Evolutionary conservation across 1,140 invertebrate genomes (phyloP).

Genomic region (Eubasilissa regina): DNA sequence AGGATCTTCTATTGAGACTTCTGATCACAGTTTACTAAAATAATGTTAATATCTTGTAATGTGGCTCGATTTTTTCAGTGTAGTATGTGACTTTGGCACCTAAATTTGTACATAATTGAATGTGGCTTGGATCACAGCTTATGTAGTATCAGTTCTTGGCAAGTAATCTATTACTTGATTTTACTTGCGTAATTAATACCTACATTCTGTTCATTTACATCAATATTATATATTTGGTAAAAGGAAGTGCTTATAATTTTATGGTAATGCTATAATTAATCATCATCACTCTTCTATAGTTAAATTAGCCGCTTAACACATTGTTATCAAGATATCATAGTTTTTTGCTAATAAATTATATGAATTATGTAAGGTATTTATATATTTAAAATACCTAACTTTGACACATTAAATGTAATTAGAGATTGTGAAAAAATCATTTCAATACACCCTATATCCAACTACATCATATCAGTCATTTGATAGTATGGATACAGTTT

Average conservation of each 20-base stretch:
- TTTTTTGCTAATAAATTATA: constrained; percentile 39
- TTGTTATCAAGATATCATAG: constrained; percentile 44
- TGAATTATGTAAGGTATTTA: constrained; percentile 31
- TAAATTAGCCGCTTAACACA: constrained; percentile 58
- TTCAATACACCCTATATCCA: constrained; percentile 2
- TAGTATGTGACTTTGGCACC: constrained; percentile 60
- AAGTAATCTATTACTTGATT: constrained; percentile 60
- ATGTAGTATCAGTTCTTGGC: constrained; percentile 60
- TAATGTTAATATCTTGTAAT: constrained; percentile 60
- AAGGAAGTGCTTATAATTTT: constrained; percentile 60
- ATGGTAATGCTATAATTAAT: constrained; percentile 61
- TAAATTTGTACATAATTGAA: constrained; percentile 61
- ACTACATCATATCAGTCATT: constrained; percentile 29
- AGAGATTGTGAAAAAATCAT: background rate
- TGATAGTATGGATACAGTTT: constrained; percentile 12
- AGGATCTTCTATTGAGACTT: constrained; percentile 37
- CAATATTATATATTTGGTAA: constrained; percentile 57
- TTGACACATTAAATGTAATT: background rate
- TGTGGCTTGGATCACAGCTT: constrained; percentile 61
- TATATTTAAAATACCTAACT: constrained; percentile 20
- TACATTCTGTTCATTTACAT: constrained; percentile 54
- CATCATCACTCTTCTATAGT: constrained; percentile 60
- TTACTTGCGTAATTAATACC: constrained; percentile 59
- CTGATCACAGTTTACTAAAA: constrained; percentile 57
- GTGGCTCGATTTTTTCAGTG: constrained; percentile 60